These are phyloP conservation scores for Bettongia penicillata DNA, from an alignment of 2,113 vertebrate species.

Conservation along the genomic window DNA sequence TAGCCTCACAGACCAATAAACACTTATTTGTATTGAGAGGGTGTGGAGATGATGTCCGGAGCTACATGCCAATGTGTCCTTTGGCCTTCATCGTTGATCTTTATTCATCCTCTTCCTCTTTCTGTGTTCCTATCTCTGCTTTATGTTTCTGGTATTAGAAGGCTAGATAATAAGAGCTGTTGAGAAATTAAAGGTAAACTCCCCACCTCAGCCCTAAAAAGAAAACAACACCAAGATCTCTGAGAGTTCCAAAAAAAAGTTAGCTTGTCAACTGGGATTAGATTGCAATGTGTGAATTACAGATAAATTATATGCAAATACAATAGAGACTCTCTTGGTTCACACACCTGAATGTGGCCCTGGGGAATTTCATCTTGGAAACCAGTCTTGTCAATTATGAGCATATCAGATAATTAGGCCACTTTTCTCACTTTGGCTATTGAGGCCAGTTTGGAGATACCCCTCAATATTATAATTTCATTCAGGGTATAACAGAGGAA, in stretches of 20 bases:
- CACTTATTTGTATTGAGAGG: not conserved
- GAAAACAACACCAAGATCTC: not conserved
- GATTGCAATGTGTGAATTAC: not conserved
- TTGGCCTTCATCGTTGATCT: not conserved
- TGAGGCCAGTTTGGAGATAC: not conserved
- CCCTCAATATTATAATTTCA: not conserved
- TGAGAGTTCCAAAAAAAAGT: not conserved
- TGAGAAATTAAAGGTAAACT: not conserved
- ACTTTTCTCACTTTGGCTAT: not conserved
- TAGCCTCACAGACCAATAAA: not conserved
- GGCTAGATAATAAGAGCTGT: not conserved
- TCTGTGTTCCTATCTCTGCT: not conserved
- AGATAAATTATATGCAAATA: not conserved
- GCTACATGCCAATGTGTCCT: not conserved
- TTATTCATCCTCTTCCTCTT: not conserved
- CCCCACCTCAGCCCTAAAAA: not conserved
- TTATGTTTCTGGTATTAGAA: not conserved
- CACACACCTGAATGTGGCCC: not conserved
- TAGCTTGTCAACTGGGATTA: not conserved
- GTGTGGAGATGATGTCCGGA: not conserved
- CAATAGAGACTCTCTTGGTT: not conserved
- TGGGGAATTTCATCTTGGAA: not conserved
- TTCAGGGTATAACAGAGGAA: not conserved
- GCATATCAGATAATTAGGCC: not conserved
- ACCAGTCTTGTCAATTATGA: not conserved